Conservation (phyloP, 2,113 vertebrate species). For the Lepidothrix coronata region DNA sequence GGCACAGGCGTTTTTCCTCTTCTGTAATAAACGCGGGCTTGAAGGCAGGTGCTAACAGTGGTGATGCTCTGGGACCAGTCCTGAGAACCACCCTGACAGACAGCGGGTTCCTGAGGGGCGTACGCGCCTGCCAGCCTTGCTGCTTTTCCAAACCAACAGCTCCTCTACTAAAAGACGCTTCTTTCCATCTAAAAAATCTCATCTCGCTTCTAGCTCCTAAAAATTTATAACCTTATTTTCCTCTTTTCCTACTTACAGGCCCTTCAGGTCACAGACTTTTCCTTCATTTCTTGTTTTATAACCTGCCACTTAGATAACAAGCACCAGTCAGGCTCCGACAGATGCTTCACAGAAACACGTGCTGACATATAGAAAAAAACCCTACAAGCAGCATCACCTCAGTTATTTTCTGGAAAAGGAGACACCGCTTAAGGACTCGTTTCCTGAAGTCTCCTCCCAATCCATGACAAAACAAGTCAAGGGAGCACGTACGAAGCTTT, state of each 20-base stretch:
- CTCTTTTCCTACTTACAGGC: not conserved
- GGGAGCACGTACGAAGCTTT: rapidly evolving
- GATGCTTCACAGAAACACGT: not conserved
- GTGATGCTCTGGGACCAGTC: not conserved
- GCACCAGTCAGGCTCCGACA: not conserved
- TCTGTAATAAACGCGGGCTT: not conserved
- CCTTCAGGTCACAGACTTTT: not conserved
- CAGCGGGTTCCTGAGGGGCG: not conserved
- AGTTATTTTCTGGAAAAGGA: not conserved
- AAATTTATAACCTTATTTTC: not conserved
- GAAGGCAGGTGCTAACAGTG: not conserved
- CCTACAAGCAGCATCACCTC: not conserved
- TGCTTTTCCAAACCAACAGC: not conserved
- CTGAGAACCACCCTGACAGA: not conserved
- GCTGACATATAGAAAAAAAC: not conserved
- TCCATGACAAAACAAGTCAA: not conserved
- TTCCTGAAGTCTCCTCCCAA: not conserved
- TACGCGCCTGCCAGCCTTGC: not conserved
- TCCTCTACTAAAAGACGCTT: not conserved
- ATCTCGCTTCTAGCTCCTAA: not conserved
- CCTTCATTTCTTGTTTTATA: not conserved
- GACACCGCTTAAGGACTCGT: not conserved
- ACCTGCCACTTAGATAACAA: not conserved
- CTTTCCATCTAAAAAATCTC: not conserved
- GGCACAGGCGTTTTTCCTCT: not conserved